phyloP scores from a whole-genome alignment of 2,888 invertebrate genomes.

The Merodon equestris region DNA sequence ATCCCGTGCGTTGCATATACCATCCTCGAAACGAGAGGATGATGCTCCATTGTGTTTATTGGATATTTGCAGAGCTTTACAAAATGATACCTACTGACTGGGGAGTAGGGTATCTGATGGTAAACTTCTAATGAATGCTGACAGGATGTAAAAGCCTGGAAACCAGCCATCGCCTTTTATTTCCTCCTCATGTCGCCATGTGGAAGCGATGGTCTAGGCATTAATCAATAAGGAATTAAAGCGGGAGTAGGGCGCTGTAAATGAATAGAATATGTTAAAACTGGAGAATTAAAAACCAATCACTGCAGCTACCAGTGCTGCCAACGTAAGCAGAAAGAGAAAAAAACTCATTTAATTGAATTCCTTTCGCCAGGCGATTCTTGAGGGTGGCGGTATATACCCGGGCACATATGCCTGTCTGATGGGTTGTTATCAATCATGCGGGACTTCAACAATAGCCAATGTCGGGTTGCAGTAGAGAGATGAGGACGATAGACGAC shows the following conservation, averaged over 20 bases:
- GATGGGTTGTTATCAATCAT: slow-evolving; percentile 62
- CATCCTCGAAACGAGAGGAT: slow-evolving; percentile 32
- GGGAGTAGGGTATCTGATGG: not conserved
- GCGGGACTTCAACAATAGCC: slow-evolving; percentile 47
- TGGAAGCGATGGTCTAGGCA: slow-evolving; percentile 20
- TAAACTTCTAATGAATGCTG: slow-evolving; percentile 41
- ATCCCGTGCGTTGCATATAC: slow-evolving; percentile 26
- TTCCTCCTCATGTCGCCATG: not conserved
- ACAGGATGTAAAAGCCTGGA: slow-evolving; percentile 57
- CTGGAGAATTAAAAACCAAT: slow-evolving; percentile 66
- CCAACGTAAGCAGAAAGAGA: not conserved
- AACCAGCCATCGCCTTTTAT: slow-evolving; percentile 20
- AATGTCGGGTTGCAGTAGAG: no score
- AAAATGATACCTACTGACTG: slow-evolving; percentile 49
- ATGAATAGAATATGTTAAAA: slow-evolving; percentile 36
- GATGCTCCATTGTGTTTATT: slow-evolving; percentile 47
- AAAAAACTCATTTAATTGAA: slow-evolving; percentile 54
- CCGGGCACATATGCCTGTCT: slow-evolving; percentile 15
- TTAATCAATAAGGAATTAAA: slow-evolving; percentile 38
- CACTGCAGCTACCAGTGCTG: slow-evolving; percentile 21
- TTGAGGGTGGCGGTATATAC: slow-evolving; percentile 52
- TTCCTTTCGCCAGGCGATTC: not conserved
- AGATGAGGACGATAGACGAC: no score
- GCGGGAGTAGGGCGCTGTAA: not conserved
- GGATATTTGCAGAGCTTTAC: slow-evolving; percentile 67